Percentiles rank a stretch among this genome's conserved stretches.
Evolutionary conservation across 2,888 invertebrate genomes (phyloP).

Genomic region (Corbicula japonica): DNA sequence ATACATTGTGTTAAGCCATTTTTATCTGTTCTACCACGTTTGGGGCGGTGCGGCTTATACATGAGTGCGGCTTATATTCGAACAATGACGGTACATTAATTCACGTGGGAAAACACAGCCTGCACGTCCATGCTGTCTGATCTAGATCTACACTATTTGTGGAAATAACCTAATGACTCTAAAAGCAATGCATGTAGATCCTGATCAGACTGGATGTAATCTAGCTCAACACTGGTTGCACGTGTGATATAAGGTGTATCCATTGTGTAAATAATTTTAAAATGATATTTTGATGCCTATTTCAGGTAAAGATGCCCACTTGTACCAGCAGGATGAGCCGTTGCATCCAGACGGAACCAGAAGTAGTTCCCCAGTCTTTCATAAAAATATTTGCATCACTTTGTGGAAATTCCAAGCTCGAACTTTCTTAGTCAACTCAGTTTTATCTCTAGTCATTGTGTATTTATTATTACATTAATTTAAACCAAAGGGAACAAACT

Average conservation of each 20-base stretch:
- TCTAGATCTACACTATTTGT: no score
- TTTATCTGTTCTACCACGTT: no score
- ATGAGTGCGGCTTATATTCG: no score
- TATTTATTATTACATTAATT: conserved; percentile 51
- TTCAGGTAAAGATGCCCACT: conserved; percentile 59
- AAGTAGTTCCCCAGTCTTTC: conserved; percentile 33
- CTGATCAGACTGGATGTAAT: not conserved
- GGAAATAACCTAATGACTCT: no score
- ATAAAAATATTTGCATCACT: conserved; percentile 21
- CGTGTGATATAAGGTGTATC: not conserved
- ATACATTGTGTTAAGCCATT: no score
- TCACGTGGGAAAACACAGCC: no score
- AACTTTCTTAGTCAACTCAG: conserved; percentile 41
- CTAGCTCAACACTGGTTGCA: not conserved
- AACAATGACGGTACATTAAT: no score
- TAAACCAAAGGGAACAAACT: no score
- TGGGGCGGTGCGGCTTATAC: no score
- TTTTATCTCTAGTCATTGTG: conserved; percentile 40
- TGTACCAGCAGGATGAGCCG: conserved; percentile 49
- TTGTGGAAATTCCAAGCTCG: conserved; percentile 21
- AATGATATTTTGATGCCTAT: not conserved
- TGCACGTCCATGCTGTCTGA: no score
- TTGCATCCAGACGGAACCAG: not conserved
- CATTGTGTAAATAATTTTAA: conserved; percentile 1
- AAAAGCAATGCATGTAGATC: no score